Percentiles rank a stretch among this genome's conserved stretches.
Evolutionary conservation across 2,113 vertebrate species (phyloP).

Genomic region (Ramphastos sulfuratus): DNA sequence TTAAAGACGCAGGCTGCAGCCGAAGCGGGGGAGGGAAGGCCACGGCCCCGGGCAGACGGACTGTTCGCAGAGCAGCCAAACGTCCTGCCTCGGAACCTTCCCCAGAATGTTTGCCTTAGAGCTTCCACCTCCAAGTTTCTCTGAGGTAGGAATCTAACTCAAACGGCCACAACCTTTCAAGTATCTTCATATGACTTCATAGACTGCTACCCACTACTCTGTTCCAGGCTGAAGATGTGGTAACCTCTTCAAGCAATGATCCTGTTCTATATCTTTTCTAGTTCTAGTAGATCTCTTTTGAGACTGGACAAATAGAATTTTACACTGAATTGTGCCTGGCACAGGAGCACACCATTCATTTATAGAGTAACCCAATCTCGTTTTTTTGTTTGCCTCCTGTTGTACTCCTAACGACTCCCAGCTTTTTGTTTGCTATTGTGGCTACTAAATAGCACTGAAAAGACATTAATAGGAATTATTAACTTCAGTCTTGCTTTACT

Average conservation of each 20-base stretch:
- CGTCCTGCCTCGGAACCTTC: too few species aligned
- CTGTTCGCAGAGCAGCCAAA: too few species aligned
- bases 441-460: not conserved
- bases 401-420: not conserved
- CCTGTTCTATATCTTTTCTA: not conserved
- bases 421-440: not conserved
- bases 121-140: too few species aligned
- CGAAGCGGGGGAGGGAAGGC: too few species aligned
- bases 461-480: not conserved
- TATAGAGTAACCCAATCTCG: not conserved
- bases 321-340: not conserved
- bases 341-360: not conserved
- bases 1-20: too few species aligned
- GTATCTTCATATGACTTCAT: not conserved
- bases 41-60: too few species aligned
- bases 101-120: too few species aligned
- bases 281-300: not conserved
- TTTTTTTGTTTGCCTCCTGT: not conserved
- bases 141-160: too few species aligned
- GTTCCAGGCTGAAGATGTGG: not conserved
- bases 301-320: not conserved
- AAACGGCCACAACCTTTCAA: too few species aligned
- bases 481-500: not conserved
- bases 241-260: not conserved
- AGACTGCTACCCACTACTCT: not conserved